These are phyloP conservation scores for Sphaerophoria rueppellii DNA, from an alignment of 2,888 invertebrate genomes.

Conservation along the genomic window DNA sequence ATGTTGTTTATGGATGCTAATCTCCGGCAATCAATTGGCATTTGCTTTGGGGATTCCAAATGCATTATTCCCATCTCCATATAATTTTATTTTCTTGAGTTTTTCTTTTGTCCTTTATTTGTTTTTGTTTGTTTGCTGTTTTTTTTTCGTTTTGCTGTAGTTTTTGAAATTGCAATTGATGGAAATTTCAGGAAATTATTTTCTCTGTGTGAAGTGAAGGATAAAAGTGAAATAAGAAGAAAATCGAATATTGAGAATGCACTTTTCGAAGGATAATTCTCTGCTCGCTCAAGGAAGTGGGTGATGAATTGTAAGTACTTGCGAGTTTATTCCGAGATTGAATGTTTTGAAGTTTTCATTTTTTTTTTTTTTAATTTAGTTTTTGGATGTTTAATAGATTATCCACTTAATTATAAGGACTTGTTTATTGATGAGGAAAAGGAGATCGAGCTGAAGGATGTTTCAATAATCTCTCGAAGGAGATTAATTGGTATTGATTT, in stretches of 20 bases:
- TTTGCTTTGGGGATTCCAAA: slow-evolving; percentile 69
- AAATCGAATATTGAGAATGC: slow-evolving; percentile 47
- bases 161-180: slow-evolving; percentile 67
- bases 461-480: neutral
- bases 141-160: slow-evolving; percentile 18
- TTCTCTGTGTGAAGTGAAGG: slow-evolving; percentile 35
- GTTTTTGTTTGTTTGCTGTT: neutral
- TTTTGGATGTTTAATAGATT: slow-evolving; percentile 30
- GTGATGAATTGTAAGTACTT: slow-evolving; percentile 61
- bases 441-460: neutral
- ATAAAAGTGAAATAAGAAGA: slow-evolving; percentile 14
- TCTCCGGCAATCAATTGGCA: slow-evolving; percentile 74
- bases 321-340: slow-evolving; percentile 38
- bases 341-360: slow-evolving; percentile 22
- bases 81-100: slow-evolving; percentile 27
- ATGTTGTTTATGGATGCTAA: slow-evolving; percentile 74
- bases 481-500: slow-evolving; percentile 13
- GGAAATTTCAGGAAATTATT: slow-evolving; percentile 71
- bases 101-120: slow-evolving; percentile 34
- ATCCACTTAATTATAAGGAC: slow-evolving; percentile 42
- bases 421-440: neutral
- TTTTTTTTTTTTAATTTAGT: neutral
- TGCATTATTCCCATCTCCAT: slow-evolving; percentile 70
- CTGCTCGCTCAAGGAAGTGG: slow-evolving; percentile 8
- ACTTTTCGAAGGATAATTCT: slow-evolving; percentile 58